Evolutionary conservation across 1,140 invertebrate genomes (phyloP), one percentile per base, ranked within the genome.

Genomic region (Habropoda laboriosa): DNA sequence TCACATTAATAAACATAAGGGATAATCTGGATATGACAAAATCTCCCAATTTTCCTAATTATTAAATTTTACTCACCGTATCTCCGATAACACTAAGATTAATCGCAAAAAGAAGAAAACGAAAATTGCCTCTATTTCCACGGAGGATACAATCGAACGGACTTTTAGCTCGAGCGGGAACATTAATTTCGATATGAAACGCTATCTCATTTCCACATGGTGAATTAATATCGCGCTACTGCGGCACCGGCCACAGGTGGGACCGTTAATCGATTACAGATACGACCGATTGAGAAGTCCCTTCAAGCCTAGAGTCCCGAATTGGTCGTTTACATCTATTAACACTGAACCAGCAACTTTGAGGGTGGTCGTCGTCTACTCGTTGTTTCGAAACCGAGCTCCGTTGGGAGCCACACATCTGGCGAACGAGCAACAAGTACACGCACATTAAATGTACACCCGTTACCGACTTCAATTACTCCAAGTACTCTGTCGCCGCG

Each of bases 341-440:
- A 89, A 88, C 85, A 80, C 71, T 74, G 79, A 73, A 83, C 89
- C 87, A 63, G 83, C 80, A 81, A 88, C 66, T 89, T 87, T 78
- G 75, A 82, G 87, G 87, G 75, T 79, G 78, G 77, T 49, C 81
- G 51, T 64, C 68, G 80, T 60, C 80, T 79, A 67, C 74, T 84
- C 78, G 64, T 81, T 81, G 51, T 79, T 78, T 24, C 71, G 61
- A 58, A 71, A 47, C 40, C 18, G 4, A 10, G 70, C 81, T 87
- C 78, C 81, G 27, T 55, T 85, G 88, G 88, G 88, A 89, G 80
- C 70, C 78, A 68, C 87, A 79, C 89, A 90, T 89, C 89, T 89
- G 87, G 84, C 83, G 57, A 82, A 78, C 79, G 66, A 84, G 89
- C 89, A 90, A 90, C 88, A 90, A 90, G 89, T 90, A 87, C 47